Conservation (phyloP, 2,113 vertebrate genomes). For the Phylloscopus whistleri region DNA sequence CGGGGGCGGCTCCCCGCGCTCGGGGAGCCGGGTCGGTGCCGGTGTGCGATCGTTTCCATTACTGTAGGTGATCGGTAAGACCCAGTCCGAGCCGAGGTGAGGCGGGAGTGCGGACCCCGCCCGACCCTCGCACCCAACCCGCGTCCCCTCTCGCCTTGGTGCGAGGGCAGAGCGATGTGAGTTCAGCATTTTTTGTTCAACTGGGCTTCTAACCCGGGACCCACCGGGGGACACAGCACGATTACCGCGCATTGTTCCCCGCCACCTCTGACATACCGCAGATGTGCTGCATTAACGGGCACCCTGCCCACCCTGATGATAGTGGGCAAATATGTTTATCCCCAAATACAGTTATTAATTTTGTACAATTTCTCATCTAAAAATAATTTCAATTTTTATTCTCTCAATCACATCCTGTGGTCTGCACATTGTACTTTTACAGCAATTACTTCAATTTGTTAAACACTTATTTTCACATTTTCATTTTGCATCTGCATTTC, state of each 20-base stretch:
- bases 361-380: neutral
- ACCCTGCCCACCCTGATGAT: accelerated
- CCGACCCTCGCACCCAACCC: neutral
- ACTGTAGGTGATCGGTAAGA: accelerated
- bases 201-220: neutral
- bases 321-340: neutral
- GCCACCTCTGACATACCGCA: accelerated
- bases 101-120: neutral
- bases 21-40: neutral
- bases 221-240: too few species aligned
- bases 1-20: neutral
- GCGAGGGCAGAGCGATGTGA: neutral
- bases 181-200: neutral
- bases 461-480: neutral
- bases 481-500: neutral
- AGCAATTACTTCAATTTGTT: neutral
- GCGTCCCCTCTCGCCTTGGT: neutral
- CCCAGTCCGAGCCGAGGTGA: neutral
- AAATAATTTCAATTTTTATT: neutral
- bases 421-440: accelerated
- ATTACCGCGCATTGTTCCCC: neutral
- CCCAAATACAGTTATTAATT: neutral
- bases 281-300: neutral
- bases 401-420: neutral
- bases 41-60: neutral